These are phyloP conservation scores for Ophioninae sp. DNA, from an alignment of 2,888 invertebrate species.

Conservation along the genomic window DNA sequence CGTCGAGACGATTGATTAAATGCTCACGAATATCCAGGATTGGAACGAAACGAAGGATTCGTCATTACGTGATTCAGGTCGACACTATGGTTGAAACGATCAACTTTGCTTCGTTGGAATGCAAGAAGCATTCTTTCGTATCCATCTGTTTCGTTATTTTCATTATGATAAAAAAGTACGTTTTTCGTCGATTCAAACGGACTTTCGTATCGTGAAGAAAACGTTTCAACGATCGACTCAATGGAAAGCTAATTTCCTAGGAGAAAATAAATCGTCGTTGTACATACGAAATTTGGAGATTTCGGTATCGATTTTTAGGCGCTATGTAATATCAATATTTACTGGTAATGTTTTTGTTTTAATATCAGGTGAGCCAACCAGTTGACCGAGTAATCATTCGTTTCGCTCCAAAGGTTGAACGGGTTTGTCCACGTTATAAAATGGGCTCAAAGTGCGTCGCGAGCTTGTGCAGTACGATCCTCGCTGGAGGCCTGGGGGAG, in stretches of 20 bases:
- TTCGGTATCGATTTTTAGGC: no score
- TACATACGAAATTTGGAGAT: no score
- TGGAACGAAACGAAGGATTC: neutral
- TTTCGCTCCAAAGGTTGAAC: neutral
- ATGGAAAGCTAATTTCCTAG: no score
- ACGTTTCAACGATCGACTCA: no score
- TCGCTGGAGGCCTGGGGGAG: neutral
- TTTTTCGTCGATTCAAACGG: neutral
- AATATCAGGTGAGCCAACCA: neutral
- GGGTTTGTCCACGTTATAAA: neutral
- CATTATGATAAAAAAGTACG: neutral
- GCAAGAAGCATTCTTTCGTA: neutral
- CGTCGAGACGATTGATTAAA: neutral
- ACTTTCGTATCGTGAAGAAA: no score
- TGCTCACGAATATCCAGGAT: neutral
- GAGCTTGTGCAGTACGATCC: neutral
- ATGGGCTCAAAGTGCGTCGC: neutral
- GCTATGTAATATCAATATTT: neutral
- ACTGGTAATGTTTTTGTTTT: neutral
- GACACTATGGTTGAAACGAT: neutral
- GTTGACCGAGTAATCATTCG: neutral
- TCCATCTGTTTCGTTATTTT: neutral
- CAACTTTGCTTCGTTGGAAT: neutral
- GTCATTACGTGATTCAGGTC: neutral
- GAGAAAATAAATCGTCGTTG: no score